phyloP scores from a whole-genome alignment of 2,797 vertebrate genomes.

The Sternotherus odoratus region DNA sequence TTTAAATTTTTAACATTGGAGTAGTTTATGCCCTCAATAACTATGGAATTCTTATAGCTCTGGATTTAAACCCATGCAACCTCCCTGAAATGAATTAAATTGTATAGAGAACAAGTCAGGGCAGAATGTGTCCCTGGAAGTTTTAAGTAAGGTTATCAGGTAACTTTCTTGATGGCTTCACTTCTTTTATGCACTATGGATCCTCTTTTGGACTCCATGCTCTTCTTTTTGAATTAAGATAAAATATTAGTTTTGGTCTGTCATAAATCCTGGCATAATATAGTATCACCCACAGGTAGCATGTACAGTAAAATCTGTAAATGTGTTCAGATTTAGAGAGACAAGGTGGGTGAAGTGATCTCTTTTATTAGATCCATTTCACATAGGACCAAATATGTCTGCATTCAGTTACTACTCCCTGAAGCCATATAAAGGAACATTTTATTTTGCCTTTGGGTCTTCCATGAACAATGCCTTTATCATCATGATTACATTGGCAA shows the following conservation, averaged over 20 bases:
- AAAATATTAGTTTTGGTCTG: background rate
- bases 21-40: background rate
- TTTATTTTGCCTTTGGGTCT: background rate
- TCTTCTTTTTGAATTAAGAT: background rate
- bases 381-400: background rate
- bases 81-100: background rate
- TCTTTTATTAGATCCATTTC: background rate
- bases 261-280: background rate
- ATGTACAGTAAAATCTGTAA: background rate
- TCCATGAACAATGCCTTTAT: background rate
- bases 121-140: background rate
- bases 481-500: background rate
- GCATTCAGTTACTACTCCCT: background rate
- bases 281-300: background rate
- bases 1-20: background rate
- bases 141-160: background rate
- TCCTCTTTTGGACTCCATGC: rapidly evolving
- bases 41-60: rapidly evolving
- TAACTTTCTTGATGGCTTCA: rapidly evolving
- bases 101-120: rapidly evolving
- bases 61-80: background rate
- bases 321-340: background rate
- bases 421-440: background rate
- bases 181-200: background rate
- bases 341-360: background rate